phyloP scores from a whole-genome alignment of 2,113 vertebrate species.

The Aegotheles bennettii region DNA sequence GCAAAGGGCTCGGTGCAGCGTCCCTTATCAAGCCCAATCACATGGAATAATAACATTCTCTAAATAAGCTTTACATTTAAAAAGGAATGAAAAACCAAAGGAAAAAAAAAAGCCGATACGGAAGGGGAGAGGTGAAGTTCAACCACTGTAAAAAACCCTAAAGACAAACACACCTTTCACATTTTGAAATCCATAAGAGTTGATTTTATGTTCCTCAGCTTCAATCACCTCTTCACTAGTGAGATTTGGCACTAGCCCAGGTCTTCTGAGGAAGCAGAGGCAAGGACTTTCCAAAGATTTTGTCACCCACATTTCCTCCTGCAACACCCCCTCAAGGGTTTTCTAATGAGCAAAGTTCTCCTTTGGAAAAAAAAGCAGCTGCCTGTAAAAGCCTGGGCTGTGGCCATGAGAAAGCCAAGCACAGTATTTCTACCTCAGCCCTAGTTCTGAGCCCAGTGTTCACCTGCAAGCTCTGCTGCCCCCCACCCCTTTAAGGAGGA shows the following conservation, averaged over 20 bases:
- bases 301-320: constrained; percentile 17
- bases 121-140: background rate
- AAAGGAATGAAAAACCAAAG: background rate
- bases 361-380: background rate
- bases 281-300: constrained; percentile 28
- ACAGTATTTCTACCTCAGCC: background rate
- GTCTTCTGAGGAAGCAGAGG: constrained; percentile 27
- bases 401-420: background rate
- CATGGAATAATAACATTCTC: background rate
- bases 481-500: constrained; percentile 8
- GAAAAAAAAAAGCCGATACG: background rate
- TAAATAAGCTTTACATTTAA: background rate
- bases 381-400: background rate
- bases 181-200: background rate
- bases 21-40: background rate
- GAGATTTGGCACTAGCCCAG: constrained; percentile 12
- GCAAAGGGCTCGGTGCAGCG: background rate
- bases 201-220: constrained; percentile 22
- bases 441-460: background rate
- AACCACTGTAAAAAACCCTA: background rate
- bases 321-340: background rate
- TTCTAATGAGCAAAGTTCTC: constrained; percentile 1
- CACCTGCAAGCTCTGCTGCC: background rate
- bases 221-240: constrained; percentile 1
- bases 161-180: background rate